Percentiles rank a stretch among this genome's conserved stretches.
These are phyloP conservation scores for crab-eating macaque (Macaca fascicularis) DNA, from an alignment of 2,113 vertebrate genomes.

Conservation along the genomic window DNA sequence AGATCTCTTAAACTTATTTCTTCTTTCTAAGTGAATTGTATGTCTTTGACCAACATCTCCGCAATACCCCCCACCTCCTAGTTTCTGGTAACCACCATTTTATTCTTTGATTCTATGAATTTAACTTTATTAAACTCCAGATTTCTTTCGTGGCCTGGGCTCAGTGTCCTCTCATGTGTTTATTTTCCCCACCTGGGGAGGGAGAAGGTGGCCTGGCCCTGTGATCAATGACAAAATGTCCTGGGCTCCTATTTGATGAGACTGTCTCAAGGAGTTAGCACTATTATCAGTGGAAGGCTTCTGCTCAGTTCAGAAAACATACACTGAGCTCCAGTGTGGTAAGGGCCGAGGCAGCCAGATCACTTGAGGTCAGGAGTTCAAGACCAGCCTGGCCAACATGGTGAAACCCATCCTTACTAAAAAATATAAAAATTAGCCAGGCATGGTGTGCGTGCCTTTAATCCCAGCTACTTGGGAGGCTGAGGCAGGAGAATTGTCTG, in stretches of 20 bases:
- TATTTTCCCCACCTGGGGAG: not conserved
- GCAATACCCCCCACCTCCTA: not conserved
- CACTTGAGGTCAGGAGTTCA: too few relatives aligned
- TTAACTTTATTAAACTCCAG: not conserved
- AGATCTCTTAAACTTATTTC: not conserved
- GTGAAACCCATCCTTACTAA: too few relatives aligned
- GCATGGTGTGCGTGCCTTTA: too few relatives aligned
- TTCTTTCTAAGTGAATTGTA: not conserved
- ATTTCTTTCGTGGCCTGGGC: not conserved
- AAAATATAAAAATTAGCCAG: too few relatives aligned
- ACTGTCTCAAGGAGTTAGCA: not conserved
- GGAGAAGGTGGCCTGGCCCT: not conserved
- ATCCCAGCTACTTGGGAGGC: too few relatives aligned
- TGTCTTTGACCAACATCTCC: not conserved
- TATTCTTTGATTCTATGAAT: not conserved
- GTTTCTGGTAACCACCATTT: not conserved
- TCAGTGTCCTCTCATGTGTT: not conserved
- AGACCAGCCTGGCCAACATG: too few relatives aligned
- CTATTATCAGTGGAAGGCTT: constrained; percentile 30
- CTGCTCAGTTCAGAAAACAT: not conserved
- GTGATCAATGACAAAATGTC: not conserved
- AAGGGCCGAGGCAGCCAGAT: too few relatives aligned
- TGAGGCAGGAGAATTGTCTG: too few relatives aligned
- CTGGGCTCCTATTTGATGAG: not conserved
- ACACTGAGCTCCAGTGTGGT: not conserved